These are phyloP conservation scores for Tachysurus fulvidraco DNA, from an alignment of 2,113 vertebrate species.

Conservation along the genomic window DNA sequence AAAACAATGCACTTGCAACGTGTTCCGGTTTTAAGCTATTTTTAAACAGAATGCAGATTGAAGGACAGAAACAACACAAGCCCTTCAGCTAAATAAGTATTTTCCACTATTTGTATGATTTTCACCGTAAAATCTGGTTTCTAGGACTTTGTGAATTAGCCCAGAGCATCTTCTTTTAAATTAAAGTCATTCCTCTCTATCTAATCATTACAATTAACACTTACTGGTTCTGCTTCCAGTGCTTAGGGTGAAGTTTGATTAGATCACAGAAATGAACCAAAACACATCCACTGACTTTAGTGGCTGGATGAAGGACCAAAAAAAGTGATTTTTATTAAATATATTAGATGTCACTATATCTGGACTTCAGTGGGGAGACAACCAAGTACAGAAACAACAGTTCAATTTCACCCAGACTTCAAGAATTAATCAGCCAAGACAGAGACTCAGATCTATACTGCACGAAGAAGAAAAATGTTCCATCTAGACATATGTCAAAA, in stretches of 20 bases:
- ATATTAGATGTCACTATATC: not conserved
- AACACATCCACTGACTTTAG: not conserved
- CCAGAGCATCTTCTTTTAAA: not conserved
- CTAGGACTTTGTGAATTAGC: constrained; percentile 1
- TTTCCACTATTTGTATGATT: constrained; percentile 1
- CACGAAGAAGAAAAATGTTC: constrained; percentile 16
- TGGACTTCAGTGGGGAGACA: not conserved
- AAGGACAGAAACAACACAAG: not conserved
- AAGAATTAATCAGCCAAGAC: constrained; percentile 26
- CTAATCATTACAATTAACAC: not conserved
- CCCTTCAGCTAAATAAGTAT: not conserved
- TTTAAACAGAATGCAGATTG: not conserved
- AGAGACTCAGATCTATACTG: not conserved
- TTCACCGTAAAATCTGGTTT: not conserved
- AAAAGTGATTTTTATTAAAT: not conserved
- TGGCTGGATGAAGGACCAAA: not conserved
- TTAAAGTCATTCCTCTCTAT: not conserved
- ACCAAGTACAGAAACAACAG: not conserved
- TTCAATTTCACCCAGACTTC: not conserved
- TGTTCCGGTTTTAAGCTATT: not conserved
- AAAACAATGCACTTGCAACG: not conserved
- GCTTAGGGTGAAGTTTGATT: not conserved
- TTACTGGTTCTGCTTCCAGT: not conserved
- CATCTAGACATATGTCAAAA: not conserved
- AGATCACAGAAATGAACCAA: not conserved